Evolutionary conservation across 92 coral and sea anemone species (phyloP), one percentile per base, ranked within the genome.

Genomic region (Epizoanthus ramosus): DNA sequence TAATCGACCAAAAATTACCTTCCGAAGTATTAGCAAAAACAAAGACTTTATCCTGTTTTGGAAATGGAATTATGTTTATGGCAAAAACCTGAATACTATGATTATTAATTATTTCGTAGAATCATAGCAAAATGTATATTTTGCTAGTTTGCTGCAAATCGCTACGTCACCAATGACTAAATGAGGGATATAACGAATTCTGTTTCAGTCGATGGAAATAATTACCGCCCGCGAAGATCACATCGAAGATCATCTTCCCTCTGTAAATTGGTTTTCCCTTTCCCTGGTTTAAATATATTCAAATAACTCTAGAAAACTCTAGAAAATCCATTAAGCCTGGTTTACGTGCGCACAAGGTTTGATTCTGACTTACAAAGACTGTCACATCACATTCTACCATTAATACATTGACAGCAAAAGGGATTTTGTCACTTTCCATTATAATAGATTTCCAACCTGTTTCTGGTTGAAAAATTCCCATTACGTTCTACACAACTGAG

Each of bases 211-310:
- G 54, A 28, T 25, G 57, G 56, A 74, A 18, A 74, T 56, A 74
- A 74, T 25, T 25, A 74, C 65, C 79, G 15, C 79, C 64, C 24
- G 65, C 47, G 47, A 74, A 17, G 45, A 74, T 28, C 31, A 28
- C 31, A 28, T 28, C 31, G 31, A 28, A 28, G 31, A 28, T 53
- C 16, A 18, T 56, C 47, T 56, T 22, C 47, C 25, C 31, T 45
- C 17, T 23, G 45, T 12, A 71, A 19, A 53, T 53, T 19, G 56
- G n/a, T 12, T 73, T 25, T 6, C 50, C 45, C 25, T 24, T 73
- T 18, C 60, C 19, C 19, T 21, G 33, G 4, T n/a, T 25, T 74
- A 56, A 47, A 56, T 74, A 56, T 56, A 74, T 74, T 74, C 65
- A 74, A 74, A 74, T 74, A 24, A 18, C 52, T 54, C 33, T 10